A percentile compares a stretch with the other conserved stretches of the same genome.
Evolutionary conservation across 1,140 invertebrate species (phyloP).

Genomic region (Zaprionus ornatus): DNA sequence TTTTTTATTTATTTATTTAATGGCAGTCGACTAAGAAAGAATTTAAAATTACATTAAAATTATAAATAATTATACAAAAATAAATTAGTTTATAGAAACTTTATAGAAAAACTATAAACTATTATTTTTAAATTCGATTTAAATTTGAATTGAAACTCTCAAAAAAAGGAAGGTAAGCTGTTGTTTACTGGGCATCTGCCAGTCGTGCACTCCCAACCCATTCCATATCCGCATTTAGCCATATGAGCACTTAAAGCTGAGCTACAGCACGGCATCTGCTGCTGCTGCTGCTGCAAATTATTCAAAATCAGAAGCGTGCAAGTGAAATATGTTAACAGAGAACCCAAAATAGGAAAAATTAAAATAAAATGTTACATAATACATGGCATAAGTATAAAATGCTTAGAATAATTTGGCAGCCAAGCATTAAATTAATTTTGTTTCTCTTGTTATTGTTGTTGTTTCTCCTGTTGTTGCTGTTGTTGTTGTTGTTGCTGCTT

Average conservation of each 20-base stretch:
- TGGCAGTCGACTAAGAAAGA: no score
- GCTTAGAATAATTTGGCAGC: constrained; percentile 59
- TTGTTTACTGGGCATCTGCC: background rate
- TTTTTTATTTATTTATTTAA: no score
- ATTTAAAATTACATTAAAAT: no score
- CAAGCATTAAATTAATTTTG: constrained; percentile 62
- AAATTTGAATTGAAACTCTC: no score
- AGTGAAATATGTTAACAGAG: constrained; percentile 17
- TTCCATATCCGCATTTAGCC: background rate
- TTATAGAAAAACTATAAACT: no score
- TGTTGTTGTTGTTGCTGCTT: background rate
- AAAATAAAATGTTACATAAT: constrained; percentile 23
- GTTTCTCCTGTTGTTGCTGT: background rate
- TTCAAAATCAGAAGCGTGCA: constrained; percentile 35
- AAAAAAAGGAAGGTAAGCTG: no score
- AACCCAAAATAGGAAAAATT: constrained; percentile 1
- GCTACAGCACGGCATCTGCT: background rate
- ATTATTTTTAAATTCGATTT: no score
- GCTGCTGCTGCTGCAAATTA: constrained; percentile 33
- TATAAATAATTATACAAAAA: no score
- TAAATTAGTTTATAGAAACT: no score
- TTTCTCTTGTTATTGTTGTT: background rate
- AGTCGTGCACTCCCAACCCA: background rate
- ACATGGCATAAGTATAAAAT: constrained; percentile 19
- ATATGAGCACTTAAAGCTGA: background rate